Conservation (phyloP, 2,888 invertebrate genomes). For the Nymphalis c-album region DNA sequence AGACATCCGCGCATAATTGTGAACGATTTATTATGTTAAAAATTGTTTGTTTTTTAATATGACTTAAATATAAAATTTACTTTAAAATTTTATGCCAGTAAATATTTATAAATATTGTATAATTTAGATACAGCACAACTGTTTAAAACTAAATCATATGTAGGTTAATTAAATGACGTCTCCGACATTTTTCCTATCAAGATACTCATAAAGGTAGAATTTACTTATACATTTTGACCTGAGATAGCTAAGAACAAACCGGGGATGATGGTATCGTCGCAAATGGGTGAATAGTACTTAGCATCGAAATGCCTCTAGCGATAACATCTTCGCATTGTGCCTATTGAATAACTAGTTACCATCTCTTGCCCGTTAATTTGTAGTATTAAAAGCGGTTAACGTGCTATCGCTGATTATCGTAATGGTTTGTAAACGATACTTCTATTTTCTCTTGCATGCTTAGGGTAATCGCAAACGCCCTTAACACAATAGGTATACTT, state of each 20-base stretch:
- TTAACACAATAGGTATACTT: no score
- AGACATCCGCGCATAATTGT: background rate
- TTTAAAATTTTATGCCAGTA: no score
- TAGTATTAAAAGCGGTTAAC: conserved; percentile 38
- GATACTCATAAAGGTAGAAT: conserved; percentile 12
- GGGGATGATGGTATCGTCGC: conserved; percentile 39
- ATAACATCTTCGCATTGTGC: conserved; percentile 44
- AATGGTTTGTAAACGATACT: conserved; percentile 39
- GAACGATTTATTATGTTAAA: background rate
- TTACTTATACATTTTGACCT: conserved; percentile 20
- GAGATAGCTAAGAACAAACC: conserved; percentile 29
- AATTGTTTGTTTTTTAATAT: background rate
- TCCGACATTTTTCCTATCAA: conserved; percentile 2
- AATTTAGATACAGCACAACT: background rate
- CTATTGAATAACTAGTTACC: conserved; percentile 40
- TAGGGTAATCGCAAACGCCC: no score
- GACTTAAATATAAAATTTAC: background rate
- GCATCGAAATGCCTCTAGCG: conserved; percentile 41
- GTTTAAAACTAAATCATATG: background rate
- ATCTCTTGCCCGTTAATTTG: conserved; percentile 41
- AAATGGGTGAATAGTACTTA: conserved; percentile 44
- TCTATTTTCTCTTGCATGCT: conserved; percentile 3
- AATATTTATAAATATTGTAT: background rate
- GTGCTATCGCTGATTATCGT: conserved; percentile 38
- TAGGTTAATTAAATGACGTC: background rate